Evolutionary conservation across 2,797 vertebrate genomes (phyloP), one percentile per base, ranked within the genome.

Genomic region (Xerus rutilus): DNA sequence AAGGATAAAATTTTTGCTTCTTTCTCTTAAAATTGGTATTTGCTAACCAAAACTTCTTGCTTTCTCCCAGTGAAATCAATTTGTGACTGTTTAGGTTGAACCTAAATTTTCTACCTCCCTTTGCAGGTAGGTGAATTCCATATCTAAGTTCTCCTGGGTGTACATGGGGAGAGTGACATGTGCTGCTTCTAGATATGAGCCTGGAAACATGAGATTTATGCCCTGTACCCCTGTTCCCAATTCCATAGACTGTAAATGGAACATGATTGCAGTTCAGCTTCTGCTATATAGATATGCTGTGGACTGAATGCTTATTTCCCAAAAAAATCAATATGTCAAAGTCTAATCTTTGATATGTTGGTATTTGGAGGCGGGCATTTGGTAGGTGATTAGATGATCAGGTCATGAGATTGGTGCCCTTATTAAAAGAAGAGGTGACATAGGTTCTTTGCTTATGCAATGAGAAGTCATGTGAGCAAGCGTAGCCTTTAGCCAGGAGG

Each of bases 1-100:
- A 72, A 25, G 5, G 64, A 30, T 64, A 81, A 47, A 17, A 64
- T 9, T 43, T 73, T 49, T 67, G n/a, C 39, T 92, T 2, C 7
- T 65, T 59, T 67, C 11, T 73, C 49, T 57, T 35, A 88, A 67
- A 67, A 67, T 67, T 45, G 9, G 3, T n/a, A 4, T 35, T 62
- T 39, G 30, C 28, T 72, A 79, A 59, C 15, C 21, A 7, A 1
- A 65, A 78, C 47, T 7, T 45, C 47, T 45, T 35, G 9, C 1
- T 6, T 25, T 67, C 49, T 28, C 39, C 20, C 20, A 43, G 2
- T 72, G n/a, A 76, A 12, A 47, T 28, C 20, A 1, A 45, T 18
- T 28, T 5, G 6, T 9, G 32, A 13, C 13, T 20, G 0, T 62
- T 57, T 23, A 25, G 0, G 2, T 14, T 13, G 4, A 39, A 3